phyloP scores from a whole-genome alignment of 2,113 vertebrate genomes.

The Acinonyx jubatus region DNA sequence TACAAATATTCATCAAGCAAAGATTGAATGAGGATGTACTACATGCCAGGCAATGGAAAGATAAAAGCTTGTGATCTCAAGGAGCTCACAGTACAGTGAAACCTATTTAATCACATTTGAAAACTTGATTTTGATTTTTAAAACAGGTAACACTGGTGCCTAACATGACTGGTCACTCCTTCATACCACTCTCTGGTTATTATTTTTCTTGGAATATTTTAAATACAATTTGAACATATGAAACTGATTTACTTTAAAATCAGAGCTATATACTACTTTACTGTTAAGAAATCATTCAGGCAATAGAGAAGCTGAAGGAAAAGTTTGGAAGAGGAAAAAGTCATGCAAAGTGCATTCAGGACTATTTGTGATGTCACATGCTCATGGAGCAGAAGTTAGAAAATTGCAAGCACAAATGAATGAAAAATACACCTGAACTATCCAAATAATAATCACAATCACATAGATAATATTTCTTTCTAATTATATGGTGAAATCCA shows the following conservation, averaged over 20 bases:
- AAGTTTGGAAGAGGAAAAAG: not conserved
- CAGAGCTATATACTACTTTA: not conserved
- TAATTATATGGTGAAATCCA: not conserved
- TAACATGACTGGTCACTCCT: not conserved
- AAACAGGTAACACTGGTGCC: not conserved
- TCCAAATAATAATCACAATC: not conserved
- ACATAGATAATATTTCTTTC: not conserved
- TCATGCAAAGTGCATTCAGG: not conserved
- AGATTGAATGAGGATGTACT: not conserved
- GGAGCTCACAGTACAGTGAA: not conserved
- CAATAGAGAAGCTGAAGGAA: not conserved
- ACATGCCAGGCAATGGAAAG: not conserved
- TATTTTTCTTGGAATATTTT: not conserved
- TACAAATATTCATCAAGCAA: not conserved
- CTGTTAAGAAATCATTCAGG: not conserved
- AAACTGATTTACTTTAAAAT: slow-evolving; percentile 8
- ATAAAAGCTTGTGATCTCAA: not conserved
- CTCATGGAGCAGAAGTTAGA: not conserved
- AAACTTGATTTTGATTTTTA: not conserved
- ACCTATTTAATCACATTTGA: not conserved
- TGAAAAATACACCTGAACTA: not conserved
- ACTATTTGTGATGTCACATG: not conserved
- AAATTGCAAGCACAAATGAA: not conserved
- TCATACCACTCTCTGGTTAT: not conserved
- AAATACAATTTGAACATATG: not conserved